Percentiles rank a stretch among this genome's conserved stretches.
Evolutionary conservation across 1,140 invertebrate species (phyloP).

Genomic region (Amyelois transitella): DNA sequence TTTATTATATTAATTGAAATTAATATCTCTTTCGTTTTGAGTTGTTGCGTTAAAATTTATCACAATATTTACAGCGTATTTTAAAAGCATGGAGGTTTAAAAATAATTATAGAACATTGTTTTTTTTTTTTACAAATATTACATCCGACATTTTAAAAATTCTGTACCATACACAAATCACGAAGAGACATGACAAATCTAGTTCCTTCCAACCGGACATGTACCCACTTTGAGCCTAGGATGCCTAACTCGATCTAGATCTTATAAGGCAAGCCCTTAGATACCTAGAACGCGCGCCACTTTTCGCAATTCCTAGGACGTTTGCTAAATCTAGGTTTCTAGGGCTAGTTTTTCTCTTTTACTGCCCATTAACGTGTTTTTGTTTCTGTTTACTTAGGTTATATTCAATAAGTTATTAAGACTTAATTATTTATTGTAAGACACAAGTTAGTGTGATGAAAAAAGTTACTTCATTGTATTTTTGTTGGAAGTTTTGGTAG

Average conservation of each 20-base stretch:
- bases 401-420: neutral
- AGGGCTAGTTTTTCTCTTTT: neutral
- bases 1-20: too few species aligned
- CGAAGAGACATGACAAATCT: neutral
- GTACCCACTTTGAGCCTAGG: neutral
- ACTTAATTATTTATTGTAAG: neutral
- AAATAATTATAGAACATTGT: too few species aligned
- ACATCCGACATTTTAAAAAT: too few species aligned
- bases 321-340: neutral
- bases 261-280: slow-evolving; percentile 1
- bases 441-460: too few species aligned
- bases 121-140: too few species aligned
- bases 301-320: slow-evolving; percentile 1
- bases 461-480: too few species aligned
- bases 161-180: neutral
- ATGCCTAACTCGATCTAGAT: neutral
- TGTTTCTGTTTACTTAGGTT: neutral
- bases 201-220: slow-evolving; percentile 1
- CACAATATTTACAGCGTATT: too few species aligned
- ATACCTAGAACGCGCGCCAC: slow-evolving; percentile 1
- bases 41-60: too few species aligned
- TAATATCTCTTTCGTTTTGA: too few species aligned
- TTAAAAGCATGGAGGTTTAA: too few species aligned
- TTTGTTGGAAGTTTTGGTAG: too few species aligned
- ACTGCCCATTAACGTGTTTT: neutral